Conservation (phyloP, 2,888 invertebrate species). For the Drosophila percnosoma region DNA sequence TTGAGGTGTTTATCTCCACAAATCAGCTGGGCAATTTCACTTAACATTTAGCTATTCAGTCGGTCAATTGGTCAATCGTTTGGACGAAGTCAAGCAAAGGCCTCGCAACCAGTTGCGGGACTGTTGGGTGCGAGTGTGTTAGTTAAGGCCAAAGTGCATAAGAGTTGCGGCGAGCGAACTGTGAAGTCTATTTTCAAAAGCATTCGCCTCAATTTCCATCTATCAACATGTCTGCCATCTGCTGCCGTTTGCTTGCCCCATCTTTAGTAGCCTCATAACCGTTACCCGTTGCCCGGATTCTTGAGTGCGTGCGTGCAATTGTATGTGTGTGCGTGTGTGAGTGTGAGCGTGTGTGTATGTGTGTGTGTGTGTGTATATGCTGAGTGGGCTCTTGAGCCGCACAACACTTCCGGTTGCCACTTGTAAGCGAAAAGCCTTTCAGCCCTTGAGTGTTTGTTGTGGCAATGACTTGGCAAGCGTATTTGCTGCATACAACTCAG, state of each 20-base stretch:
- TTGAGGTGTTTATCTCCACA: conserved; percentile 14
- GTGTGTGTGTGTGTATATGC: conserved; percentile 35
- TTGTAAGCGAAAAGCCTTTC: conserved; percentile 79
- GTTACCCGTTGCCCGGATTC: neutral
- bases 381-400: conserved; percentile 77
- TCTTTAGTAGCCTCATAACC: conserved; percentile 4
- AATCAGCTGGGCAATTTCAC: conserved; percentile 21
- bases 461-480: conserved; percentile 58
- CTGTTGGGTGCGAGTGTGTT: neutral
- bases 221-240: conserved; percentile 78
- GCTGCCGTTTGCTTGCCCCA: conserved; percentile 12
- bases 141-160: conserved; percentile 31
- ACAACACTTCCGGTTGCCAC: conserved; percentile 80
- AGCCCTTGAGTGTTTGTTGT: conserved; percentile 76
- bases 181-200: conserved; percentile 60
- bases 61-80: conserved; percentile 25
- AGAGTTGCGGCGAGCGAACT: conserved; percentile 33
- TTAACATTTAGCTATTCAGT: conserved; percentile 23
- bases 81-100: neutral
- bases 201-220: conserved; percentile 79
- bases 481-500: conserved; percentile 37
- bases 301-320: conserved; percentile 25
- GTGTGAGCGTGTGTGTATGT: conserved; percentile 21
- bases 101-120: conserved; percentile 29
- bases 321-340: conserved; percentile 2